These are phyloP conservation scores for Aspidiotus destructor DNA, from an alignment of 2,888 invertebrate species.

Conservation along the genomic window DNA sequence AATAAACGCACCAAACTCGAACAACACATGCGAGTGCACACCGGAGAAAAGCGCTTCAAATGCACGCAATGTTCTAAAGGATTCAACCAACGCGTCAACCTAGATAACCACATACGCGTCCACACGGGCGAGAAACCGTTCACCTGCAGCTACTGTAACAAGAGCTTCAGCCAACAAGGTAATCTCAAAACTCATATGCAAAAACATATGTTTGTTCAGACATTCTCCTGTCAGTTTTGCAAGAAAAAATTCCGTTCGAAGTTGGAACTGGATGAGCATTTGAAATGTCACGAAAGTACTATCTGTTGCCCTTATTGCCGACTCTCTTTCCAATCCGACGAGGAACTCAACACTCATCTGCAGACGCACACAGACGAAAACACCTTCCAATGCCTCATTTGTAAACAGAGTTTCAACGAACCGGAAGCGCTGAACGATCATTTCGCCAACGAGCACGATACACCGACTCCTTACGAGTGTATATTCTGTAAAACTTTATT, in stretches of 20 bases:
- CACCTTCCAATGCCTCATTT: conserved; percentile 33
- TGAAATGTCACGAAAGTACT: conserved; percentile 11
- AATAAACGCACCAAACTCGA: conserved; percentile 19
- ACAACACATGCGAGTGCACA: conserved; percentile 22
- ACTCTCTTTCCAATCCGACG: conserved; percentile 8
- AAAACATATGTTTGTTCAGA: conserved; percentile 29
- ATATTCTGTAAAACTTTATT: conserved; percentile 23
- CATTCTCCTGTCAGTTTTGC: conserved; percentile 26
- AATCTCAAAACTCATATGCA: conserved; percentile 32
- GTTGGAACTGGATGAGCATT: conserved; percentile 24
- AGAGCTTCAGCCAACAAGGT: conserved; percentile 31
- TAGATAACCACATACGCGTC: conserved; percentile 30
- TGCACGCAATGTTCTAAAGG: conserved; percentile 27
- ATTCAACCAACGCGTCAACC: conserved; percentile 30
- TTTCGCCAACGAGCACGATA: conserved; percentile 5
- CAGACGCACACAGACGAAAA: conserved; percentile 35
- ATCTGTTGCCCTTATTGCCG: conserved; percentile 24
- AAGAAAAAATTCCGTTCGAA: conserved; percentile 15
- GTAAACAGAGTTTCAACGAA: conserved; percentile 17
- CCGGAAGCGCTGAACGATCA: conserved; percentile 22
- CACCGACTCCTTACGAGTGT: conserved; percentile 17
- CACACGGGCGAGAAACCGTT: conserved; percentile 33
- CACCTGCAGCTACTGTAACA: conserved; percentile 15
- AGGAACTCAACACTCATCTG: conserved; percentile 27
- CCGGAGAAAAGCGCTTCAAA: conserved; percentile 25